phyloP scores from a whole-genome alignment of 2,888 invertebrate genomes.

The Drosophila birchii region DNA sequence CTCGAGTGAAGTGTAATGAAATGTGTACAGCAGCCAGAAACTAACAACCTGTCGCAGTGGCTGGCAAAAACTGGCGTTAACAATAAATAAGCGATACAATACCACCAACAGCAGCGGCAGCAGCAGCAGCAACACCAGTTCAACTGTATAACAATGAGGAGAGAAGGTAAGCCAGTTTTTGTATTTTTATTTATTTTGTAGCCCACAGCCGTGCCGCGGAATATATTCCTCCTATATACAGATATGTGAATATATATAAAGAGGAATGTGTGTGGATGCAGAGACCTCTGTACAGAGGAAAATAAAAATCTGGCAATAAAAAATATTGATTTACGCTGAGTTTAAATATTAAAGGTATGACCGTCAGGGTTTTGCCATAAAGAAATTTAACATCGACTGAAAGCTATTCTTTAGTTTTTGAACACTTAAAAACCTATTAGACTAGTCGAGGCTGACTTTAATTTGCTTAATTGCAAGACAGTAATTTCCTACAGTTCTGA shows the following conservation, averaged over 20 bases:
- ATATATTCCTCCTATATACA: conserved; percentile 38
- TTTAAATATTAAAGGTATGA: conserved; percentile 6
- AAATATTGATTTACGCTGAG: conserved; percentile 1
- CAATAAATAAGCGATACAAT: conserved; percentile 76
- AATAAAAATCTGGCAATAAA: not conserved
- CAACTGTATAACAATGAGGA: conserved; percentile 74
- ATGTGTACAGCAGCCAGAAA: conserved; percentile 60
- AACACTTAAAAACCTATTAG: conserved; percentile 10
- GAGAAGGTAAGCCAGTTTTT: conserved; percentile 80
- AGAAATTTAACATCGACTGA: not conserved
- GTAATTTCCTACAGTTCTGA: conserved; percentile 8
- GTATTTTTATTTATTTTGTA: conserved; percentile 45
- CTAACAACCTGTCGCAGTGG: conserved; percentile 78
- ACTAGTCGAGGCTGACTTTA: conserved; percentile 5
- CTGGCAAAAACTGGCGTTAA: conserved; percentile 77
- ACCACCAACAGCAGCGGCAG: conserved; percentile 44
- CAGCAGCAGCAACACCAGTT: conserved; percentile 53
- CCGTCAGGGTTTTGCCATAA: not conserved
- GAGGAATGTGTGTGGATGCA: conserved; percentile 25
- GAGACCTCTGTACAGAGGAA: conserved; percentile 7
- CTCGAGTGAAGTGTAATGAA: conserved; percentile 69
- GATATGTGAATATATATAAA: conserved; percentile 20
- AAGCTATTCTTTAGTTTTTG: not conserved
- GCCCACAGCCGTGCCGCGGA: conserved; percentile 56
- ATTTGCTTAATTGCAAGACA: conserved; percentile 5